Base-by-base conservation (phyloP, 2,113 vertebrate genomes). In the Plecotus auritus region DNA sequence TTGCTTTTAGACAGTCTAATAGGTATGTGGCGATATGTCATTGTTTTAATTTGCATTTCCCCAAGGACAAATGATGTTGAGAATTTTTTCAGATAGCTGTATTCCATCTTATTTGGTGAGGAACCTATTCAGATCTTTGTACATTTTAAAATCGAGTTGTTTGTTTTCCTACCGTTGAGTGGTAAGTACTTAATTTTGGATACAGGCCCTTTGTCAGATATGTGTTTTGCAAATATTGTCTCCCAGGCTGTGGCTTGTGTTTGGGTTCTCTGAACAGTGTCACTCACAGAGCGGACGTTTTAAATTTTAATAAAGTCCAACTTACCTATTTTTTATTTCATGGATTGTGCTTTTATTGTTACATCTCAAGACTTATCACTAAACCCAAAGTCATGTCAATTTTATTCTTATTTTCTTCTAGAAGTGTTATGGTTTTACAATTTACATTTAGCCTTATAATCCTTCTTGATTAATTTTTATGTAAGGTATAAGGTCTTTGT, bases 11-110 rank as follows among this genome's bases (percentile, higher is more conserved):
- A 69, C 74, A 74, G 66, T 73, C 40, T 73, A 40, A 51, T 66
- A 51, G 74, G 23, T 26, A 5, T 45, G 10, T 54, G n/a, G 78
- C 35, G 26, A 7, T 26, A 9, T 40, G 9, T 10, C 6, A 69
- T 61, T 84, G 13, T 66, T 70, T 86, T 82, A 54, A 70, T 84
- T 94, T 81, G 9, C 20, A 40, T 93, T 95, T 95, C 45, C 18
- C 30, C 91, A 45, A 32, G 77, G 64, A 86, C 18, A 94, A 66
- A 40, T 87, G 56, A 73, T 10, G 72, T 47, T 77, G 73, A 88
- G 80, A 42, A 82, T 86, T 28, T 88, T 80, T 90, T 87, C 54
- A 30, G 64, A 16, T 42, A 18, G 7, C 74, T 74, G 16, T 77
- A 81, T 87, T 76, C 13, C 49, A 74, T 92, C 37, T 72, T 76